Conservation (phyloP, 2,797 vertebrate genomes). For the Mormyrops boulengeri region DNA sequence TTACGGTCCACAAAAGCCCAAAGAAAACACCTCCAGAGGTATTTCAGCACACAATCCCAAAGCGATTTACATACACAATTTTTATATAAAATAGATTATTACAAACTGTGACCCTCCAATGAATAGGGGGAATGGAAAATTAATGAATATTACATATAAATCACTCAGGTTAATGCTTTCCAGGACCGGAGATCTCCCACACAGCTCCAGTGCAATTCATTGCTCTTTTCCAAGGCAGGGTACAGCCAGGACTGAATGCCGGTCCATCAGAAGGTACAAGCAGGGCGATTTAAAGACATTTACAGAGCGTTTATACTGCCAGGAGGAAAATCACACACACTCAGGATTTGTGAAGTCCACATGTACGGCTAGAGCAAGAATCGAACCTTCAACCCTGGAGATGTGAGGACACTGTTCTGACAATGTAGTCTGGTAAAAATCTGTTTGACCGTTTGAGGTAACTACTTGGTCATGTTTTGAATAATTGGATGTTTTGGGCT, state of each 20-base stretch:
- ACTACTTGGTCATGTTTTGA: neutral
- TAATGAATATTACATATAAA: neutral
- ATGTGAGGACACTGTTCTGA: neutral
- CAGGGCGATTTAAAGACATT: neutral
- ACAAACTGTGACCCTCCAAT: neutral
- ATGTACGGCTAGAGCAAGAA: neutral
- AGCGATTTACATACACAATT: neutral
- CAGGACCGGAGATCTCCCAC: neutral
- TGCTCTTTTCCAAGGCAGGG: neutral
- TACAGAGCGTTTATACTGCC: neutral
- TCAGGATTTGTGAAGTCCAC: neutral
- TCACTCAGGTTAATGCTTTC: neutral
- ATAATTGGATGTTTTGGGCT: neutral
- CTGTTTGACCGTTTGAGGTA: neutral
- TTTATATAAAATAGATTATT: neutral
- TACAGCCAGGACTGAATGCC: neutral
- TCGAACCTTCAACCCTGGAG: neutral
- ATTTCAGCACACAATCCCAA: neutral
- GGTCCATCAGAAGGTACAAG: neutral
- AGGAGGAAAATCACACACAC: neutral
- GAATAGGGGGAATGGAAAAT: neutral
- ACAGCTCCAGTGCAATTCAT: neutral
- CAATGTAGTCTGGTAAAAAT: neutral
- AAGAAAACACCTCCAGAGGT: neutral
- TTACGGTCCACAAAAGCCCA: neutral